Percentiles rank a stretch among this genome's conserved stretches.
phyloP scores from a whole-genome alignment of 2,113 vertebrate species.

The Channa argus region DNA sequence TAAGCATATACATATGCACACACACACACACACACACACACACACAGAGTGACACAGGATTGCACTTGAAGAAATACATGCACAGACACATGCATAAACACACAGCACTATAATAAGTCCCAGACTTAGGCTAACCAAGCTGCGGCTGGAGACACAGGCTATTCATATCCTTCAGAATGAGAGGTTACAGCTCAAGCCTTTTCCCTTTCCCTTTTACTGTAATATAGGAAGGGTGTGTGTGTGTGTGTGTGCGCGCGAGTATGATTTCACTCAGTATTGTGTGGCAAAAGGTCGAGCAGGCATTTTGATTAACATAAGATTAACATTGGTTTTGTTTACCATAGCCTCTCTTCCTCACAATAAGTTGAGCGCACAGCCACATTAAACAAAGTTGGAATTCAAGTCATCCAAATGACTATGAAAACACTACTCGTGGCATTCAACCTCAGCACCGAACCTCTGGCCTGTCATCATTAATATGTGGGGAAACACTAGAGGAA shows the following conservation, averaged over 20 bases:
- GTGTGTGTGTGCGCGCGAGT: conserved; percentile 38
- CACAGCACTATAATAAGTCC: conserved; percentile 84
- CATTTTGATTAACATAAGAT: conserved; percentile 64
- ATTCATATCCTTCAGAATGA: conserved; percentile 87
- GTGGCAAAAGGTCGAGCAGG: conserved; percentile 34
- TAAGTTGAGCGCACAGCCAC: conserved; percentile 36
- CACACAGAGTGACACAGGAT: conserved; percentile 53
- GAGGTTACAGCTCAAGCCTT: conserved; percentile 74
- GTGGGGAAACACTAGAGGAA: conserved; percentile 68
- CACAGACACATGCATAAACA: conserved; percentile 79
- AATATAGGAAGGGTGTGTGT: conserved; percentile 67
- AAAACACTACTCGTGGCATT: conserved; percentile 52
- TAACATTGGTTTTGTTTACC: conserved; percentile 52
- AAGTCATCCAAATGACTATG: conserved; percentile 52
- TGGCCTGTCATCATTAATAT: conserved; percentile 75
- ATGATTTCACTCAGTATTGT: conserved; percentile 40
- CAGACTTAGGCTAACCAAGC: conserved; percentile 83
- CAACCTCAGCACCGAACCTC: conserved; percentile 57
- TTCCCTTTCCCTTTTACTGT: conserved; percentile 59
- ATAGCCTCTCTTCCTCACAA: conserved; percentile 3
- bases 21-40: conserved; percentile 44
- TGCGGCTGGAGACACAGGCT: conserved; percentile 82
- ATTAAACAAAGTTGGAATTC: conserved; percentile 44
- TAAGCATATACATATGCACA: conserved; percentile 72
- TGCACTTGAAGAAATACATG: conserved; percentile 73